These are phyloP conservation scores for Sthenelais limicola DNA, from an alignment of 2,888 invertebrate species.

Conservation along the genomic window DNA sequence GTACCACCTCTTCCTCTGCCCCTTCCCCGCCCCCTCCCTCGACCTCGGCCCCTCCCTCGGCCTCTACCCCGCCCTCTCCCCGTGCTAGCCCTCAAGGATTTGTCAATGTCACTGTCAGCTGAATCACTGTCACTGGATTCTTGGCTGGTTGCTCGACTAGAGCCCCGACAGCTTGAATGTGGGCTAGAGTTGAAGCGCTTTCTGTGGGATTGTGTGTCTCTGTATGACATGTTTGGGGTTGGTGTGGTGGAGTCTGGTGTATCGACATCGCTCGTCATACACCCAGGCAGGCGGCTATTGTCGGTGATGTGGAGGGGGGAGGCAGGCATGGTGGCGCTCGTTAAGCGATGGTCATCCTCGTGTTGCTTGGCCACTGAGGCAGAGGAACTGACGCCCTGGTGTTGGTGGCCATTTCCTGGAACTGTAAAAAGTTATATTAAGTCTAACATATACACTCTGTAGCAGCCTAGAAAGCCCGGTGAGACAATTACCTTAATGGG, in stretches of 20 bases:
- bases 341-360: constrained; percentile 10
- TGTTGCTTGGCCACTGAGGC: neutral
- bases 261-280: neutral
- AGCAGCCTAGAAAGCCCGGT: too few species aligned
- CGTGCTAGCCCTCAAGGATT: neutral
- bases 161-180: too few species aligned
- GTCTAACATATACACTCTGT: too few species aligned
- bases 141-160: neutral
- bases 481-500: too few species aligned
- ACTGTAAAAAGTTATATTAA: too few species aligned
- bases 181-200: neutral
- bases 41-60: constrained; percentile 1
- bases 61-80: neutral
- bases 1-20: constrained; percentile 18
- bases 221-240: neutral
- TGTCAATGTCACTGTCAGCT: neutral
- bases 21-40: neutral
- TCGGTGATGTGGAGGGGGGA: constrained; percentile 9
- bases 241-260: neutral
- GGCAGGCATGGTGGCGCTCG: neutral
- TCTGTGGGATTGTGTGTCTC: neutral
- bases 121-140: constrained; percentile 11
- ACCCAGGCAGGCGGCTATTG: neutral
- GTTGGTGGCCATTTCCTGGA: too few species aligned
- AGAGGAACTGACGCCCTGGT: neutral